Evolutionary conservation across 2,888 invertebrate genomes (phyloP).

Genomic region (Synergus gifuensis): DNA sequence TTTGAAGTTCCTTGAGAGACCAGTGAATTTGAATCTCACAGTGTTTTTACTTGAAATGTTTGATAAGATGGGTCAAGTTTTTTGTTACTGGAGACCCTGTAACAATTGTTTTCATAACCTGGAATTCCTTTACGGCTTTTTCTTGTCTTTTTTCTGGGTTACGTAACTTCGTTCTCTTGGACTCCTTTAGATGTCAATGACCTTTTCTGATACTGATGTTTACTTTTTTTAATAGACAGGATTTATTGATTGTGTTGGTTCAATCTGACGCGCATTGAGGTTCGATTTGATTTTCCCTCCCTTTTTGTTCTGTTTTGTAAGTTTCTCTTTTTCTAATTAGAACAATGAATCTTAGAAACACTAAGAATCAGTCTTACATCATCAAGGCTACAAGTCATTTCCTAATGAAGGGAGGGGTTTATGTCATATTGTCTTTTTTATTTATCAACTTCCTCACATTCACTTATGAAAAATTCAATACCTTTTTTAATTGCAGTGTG

Average conservation of each 20-base stretch:
- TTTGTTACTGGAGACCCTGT: neutral
- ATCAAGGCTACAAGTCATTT: conserved; percentile 23
- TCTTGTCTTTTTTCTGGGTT: neutral
- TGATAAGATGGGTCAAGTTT: neutral
- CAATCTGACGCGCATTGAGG: neutral
- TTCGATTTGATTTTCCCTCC: neutral
- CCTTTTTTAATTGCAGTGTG: conserved; percentile 31
- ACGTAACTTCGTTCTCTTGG: neutral
- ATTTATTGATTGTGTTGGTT: neutral
- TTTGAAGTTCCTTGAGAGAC: neutral
- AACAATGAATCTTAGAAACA: neutral
- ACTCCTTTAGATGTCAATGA: neutral
- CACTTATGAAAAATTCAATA: neutral
- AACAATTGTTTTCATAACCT: neutral
- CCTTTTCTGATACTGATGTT: neutral
- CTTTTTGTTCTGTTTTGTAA: neutral
- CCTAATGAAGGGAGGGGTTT: conserved; percentile 10
- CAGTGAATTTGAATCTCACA: neutral
- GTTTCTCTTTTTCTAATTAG: conserved; percentile 22
- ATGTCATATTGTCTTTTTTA: conserved; percentile 37
- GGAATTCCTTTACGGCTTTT: neutral
- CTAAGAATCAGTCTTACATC: neutral
- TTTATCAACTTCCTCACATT: conserved; percentile 10
- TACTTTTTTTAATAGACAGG: neutral
- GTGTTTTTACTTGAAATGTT: neutral